Conservation (phyloP, 2,113 vertebrate species). For the Sinocyclocheilus rhinocerous region DNA sequence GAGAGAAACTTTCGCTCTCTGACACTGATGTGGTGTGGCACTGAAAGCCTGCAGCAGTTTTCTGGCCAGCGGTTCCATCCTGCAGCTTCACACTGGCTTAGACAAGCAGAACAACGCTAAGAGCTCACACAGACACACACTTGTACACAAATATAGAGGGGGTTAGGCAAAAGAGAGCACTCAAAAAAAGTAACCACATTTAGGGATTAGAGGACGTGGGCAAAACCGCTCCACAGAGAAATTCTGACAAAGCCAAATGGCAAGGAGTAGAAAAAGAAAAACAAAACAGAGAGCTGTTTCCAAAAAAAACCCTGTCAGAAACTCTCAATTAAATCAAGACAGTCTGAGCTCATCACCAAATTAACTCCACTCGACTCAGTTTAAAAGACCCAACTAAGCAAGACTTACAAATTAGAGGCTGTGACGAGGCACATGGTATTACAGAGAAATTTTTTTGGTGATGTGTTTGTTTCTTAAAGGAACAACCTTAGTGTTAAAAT, state of each 20-base stretch:
- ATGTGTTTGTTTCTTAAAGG: neutral
- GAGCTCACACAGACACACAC: constrained; percentile 36
- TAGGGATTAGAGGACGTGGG: constrained; percentile 29
- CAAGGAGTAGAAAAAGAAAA: neutral
- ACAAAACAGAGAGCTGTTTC: neutral
- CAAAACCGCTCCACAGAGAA: neutral
- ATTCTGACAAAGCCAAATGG: constrained; percentile 22
- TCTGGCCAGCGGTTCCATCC: constrained; percentile 63
- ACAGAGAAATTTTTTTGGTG: neutral
- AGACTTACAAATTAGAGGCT: neutral
- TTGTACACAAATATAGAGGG: constrained; percentile 33
- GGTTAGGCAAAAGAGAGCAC: constrained; percentile 42
- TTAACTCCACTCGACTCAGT: constrained; percentile 12
- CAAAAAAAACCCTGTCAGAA: constrained; percentile 13
- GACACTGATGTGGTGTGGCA: constrained; percentile 71
- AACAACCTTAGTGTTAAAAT: neutral
- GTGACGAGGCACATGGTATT: neutral
- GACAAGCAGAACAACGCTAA: constrained; percentile 40
- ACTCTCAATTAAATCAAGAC: constrained; percentile 6
- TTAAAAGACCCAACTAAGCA: neutral
- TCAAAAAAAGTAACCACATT: constrained; percentile 41
- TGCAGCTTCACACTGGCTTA: constrained; percentile 45
- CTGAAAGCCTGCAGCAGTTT: constrained; percentile 70
- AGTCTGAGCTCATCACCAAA: neutral
- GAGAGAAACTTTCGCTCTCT: constrained; percentile 37